Base-by-base conservation (phyloP, 2,888 invertebrate genomes). In the Notodonta ziczac region DNA sequence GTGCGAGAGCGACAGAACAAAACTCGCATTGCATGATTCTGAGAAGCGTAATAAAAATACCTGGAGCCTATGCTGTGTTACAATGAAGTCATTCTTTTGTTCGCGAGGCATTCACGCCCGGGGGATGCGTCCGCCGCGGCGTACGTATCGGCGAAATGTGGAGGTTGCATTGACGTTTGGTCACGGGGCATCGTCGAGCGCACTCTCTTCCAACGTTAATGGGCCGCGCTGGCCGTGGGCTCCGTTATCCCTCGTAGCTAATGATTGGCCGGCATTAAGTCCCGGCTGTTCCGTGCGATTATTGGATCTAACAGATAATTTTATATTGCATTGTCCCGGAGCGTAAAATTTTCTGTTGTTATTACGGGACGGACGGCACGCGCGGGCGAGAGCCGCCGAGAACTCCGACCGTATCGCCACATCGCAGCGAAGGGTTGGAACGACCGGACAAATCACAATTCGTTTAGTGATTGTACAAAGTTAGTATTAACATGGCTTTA, bases 291-390 rank as follows among this genome's bases (percentile, higher is more conserved):
- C 90, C 86, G 87, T 91, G 91, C 92, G 93, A 93, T 93, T 93
- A 93, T 93, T 93, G 93, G 93, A 91, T 93, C 93, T 92, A 93
- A 91, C 93, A 91, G 93, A 93, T 93, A 93, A 93, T 93, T 93
- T 93, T 91, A 93, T 91, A 91, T 92, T 88, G 92, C 88, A 93
- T 93, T 93, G 93, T 93, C 93, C 93, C 81, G 91, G 90, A 93
- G 93, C 93, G 93, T 91, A 92, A 93, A 90, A 91, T 91, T 90
- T 88, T 88, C 92, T 89, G 92, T 91, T 90, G 92, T 91, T 91
- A 93, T 90, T 90, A 89, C 88, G 84, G 87, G 76, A 77, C 76
- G 76, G 76, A 65, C 76, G 79, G 85, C 85, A 87, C 85, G 85
- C 83, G 83, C 80, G 79, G 73, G 72, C 68, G 67, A 72, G 67